These are phyloP conservation scores for Vulpes lagopus DNA, from an alignment of 2,113 vertebrate genomes.

Conservation along the genomic window DNA sequence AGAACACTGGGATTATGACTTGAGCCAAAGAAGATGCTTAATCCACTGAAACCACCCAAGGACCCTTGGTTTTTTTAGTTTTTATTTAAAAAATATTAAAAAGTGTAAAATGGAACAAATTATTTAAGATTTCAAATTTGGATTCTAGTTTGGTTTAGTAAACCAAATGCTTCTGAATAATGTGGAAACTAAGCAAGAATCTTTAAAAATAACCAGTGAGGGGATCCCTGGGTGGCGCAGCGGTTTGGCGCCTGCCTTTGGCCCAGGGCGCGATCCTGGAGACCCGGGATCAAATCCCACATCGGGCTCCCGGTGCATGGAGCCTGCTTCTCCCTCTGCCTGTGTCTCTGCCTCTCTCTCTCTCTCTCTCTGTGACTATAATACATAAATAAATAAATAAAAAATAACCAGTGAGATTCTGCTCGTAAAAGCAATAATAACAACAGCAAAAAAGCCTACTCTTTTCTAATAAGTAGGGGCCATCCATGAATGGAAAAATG, in stretches of 20 bases:
- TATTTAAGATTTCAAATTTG: constrained; percentile 48
- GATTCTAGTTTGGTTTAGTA: background rate
- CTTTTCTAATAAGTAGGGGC: background rate
- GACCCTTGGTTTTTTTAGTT: background rate
- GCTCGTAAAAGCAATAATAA: background rate
- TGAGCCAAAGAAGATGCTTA: background rate
- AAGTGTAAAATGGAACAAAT: background rate
- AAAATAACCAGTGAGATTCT: background rate
- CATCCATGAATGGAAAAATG: background rate
- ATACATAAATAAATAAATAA: no score
- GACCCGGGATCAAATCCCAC: no score
- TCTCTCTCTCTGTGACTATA: no score
- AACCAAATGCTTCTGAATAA: background rate
- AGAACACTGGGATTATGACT: background rate
- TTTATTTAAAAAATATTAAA: constrained; percentile 36
- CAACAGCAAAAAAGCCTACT: background rate
- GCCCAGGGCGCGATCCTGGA: no score
- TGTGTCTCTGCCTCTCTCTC: no score
- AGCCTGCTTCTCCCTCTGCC: no score
- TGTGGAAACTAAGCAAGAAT: constrained; percentile 5
- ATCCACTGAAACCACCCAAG: background rate
- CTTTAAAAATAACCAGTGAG: background rate
- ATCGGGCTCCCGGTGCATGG: no score
- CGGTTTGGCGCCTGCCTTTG: no score
- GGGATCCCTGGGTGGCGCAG: no score